phyloP scores from a whole-genome alignment of 2,888 invertebrate species.

The Polietes domitor region DNA sequence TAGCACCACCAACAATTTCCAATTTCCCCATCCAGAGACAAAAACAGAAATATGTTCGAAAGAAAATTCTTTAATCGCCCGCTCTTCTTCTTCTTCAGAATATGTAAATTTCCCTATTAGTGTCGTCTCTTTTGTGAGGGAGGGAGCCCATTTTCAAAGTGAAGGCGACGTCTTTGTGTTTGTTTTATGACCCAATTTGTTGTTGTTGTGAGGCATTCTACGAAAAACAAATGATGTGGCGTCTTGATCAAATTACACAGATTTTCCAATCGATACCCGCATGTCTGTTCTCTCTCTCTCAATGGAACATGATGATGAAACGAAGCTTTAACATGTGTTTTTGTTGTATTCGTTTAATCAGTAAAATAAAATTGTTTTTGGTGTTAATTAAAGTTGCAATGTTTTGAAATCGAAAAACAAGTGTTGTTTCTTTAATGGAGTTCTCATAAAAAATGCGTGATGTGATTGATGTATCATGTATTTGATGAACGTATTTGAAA shows the following conservation, averaged over 20 bases:
- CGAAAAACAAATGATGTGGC: neutral
- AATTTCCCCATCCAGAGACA: neutral
- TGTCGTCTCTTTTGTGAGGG: neutral
- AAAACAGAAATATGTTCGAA: neutral
- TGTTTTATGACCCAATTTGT: neutral
- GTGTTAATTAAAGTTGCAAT: slow-evolving; percentile 1
- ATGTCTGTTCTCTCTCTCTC: neutral
- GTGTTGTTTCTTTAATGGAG: too few species aligned
- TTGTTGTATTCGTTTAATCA: neutral
- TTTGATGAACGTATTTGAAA: too few species aligned
- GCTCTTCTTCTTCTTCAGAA: neutral
- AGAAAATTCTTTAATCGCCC: too few species aligned
- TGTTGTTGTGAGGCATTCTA: neutral
- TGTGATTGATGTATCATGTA: too few species aligned
- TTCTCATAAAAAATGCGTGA: too few species aligned
- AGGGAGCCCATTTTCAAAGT: neutral
- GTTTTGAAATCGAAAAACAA: neutral
- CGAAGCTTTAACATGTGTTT: neutral
- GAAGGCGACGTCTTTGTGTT: neutral
- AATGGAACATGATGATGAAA: neutral
- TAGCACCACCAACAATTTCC: neutral
- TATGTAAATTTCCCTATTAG: neutral
- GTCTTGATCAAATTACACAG: neutral
- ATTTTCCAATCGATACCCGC: neutral
- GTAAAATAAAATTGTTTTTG: neutral